phyloP scores from a whole-genome alignment of 2,113 vertebrate species.

The Takifugu flavidus region DNA sequence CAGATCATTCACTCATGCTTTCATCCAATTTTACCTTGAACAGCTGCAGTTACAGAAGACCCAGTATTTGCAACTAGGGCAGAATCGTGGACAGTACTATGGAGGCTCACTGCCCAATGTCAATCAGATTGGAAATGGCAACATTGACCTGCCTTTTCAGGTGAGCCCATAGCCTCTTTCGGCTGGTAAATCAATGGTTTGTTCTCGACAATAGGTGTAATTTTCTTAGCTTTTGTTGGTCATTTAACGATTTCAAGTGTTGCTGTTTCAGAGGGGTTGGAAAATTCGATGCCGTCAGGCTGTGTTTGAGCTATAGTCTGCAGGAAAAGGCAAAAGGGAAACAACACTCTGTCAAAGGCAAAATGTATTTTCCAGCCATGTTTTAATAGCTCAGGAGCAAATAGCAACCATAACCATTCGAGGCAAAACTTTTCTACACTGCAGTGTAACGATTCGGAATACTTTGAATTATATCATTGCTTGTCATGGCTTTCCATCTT shows the following conservation, averaged over 20 bases:
- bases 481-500: conserved; percentile 78
- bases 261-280: conserved; percentile 33
- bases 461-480: conserved; percentile 67
- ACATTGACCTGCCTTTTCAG: conserved; percentile 97
- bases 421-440: conserved; percentile 28
- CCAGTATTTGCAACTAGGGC: conserved; percentile 97
- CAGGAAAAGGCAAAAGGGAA: no score
- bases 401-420: conserved; percentile 18
- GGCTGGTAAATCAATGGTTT: conserved; percentile 61
- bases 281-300: conserved; percentile 13
- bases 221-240: conserved; percentile 45
- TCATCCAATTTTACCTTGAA: conserved; percentile 81
- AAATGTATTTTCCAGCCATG: conserved; percentile 21
- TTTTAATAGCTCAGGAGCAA: conserved; percentile 23
- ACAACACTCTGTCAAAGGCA: not conserved
- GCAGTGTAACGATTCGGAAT: conserved; percentile 47
- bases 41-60: conserved; percentile 99
- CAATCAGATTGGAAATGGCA: conserved; percentile 96
- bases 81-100: conserved; percentile 96
- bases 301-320: conserved; percentile 7
- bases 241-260: conserved; percentile 23
- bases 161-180: conserved; percentile 81
- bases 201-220: conserved; percentile 47
- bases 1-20: conserved; percentile 77
- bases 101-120: conserved; percentile 98